Evolutionary conservation across 53 echinoderm and acorn worm genomes (phyloP), one percentile per base, ranked within the genome.

Genomic region (Temnopleurus reevesii): DNA sequence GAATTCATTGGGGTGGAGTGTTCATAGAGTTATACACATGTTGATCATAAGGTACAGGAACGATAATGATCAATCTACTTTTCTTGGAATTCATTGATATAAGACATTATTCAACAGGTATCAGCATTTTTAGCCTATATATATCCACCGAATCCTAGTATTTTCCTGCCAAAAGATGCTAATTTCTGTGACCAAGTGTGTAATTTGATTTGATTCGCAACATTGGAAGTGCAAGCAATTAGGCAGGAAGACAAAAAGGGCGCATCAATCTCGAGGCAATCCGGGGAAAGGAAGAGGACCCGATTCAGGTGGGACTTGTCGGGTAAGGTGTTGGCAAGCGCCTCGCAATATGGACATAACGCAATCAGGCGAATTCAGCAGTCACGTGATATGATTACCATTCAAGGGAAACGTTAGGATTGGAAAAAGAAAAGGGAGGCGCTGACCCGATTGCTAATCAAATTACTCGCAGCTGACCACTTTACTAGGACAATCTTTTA

Each of bases 171-270:
- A 71, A 71, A 47, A 87, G 49, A 87, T 87, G 88, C 88, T 66
- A 87, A 87, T 87, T 87, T 87, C 59, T 53, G 0, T 29, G 33
- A 33, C 71, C 71, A 33, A 9, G 53, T 53, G 88, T 46, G 66
- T 87, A 63, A 87, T 87, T 87, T 66, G 51, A 71, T 87, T 87
- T 87, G 45, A 87, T 85, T 49, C 85, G 85, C 85, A 24, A 85
- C 85, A 85, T 85, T 85, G 85, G 85, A 85, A 85, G 85, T 60
- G 85, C 85, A 85, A 45, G 85, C 85, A 85, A 60, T 85, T 85
- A 85, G 59, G 57, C 54, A 55, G 17, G 53, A 47, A 36, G 46
- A 59, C 24, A 60, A 47, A 46, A 85, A 60, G 60, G 85, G 85
- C 46, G 46, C 15, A 35, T 46, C 17, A 25, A 49, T 15, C 46